These are phyloP conservation scores for Drosophila nebulosa DNA, from an alignment of 1,140 invertebrate species.

Conservation along the genomic window DNA sequence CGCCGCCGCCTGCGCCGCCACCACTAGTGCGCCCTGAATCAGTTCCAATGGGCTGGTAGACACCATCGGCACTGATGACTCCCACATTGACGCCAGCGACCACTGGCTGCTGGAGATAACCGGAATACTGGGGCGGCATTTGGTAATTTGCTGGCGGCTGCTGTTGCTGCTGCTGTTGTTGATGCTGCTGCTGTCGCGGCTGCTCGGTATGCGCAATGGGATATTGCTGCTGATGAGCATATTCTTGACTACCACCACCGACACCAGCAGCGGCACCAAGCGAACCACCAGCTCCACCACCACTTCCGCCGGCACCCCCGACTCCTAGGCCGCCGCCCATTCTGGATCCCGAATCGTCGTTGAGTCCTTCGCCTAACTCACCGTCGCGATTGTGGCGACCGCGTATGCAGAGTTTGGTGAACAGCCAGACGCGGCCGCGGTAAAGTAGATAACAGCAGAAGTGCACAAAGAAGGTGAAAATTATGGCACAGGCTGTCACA, in stretches of 20 bases:
- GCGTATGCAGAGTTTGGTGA: slow-evolving; percentile 78
- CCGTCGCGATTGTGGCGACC: slow-evolving; percentile 72
- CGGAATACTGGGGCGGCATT: slow-evolving; percentile 72
- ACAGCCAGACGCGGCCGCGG: slow-evolving; percentile 76
- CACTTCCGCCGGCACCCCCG: not conserved
- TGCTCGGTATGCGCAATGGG: slow-evolving; percentile 75
- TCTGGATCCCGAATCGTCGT: slow-evolving; percentile 68
- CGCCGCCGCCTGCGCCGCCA: slow-evolving; percentile 34
- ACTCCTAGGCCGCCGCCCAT: slow-evolving; percentile 55
- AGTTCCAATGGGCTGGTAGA: slow-evolving; percentile 70
- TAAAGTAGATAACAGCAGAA: slow-evolving; percentile 80
- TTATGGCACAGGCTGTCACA: slow-evolving; percentile 82
- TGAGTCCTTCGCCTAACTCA: slow-evolving; percentile 72
- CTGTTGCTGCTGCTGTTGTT: slow-evolving; percentile 49
- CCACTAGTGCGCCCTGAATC: slow-evolving; percentile 61
- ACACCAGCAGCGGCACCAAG: slow-evolving; percentile 56
- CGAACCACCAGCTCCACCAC: slow-evolving; percentile 39
- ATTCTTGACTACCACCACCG: slow-evolving; percentile 67
- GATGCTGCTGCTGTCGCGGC: slow-evolving; percentile 42
- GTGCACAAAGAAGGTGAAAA: slow-evolving; percentile 82
- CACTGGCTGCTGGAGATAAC: slow-evolving; percentile 73
- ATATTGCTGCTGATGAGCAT: slow-evolving; percentile 77
- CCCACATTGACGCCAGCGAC: slow-evolving; percentile 76
- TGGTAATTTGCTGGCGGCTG: slow-evolving; percentile 64
- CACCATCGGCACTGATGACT: slow-evolving; percentile 72